A percentile compares a stretch with the other conserved stretches of the same genome.
Evolutionary conservation across 1,140 invertebrate species (phyloP).

Genomic region (Plectrocnemia conspersa): DNA sequence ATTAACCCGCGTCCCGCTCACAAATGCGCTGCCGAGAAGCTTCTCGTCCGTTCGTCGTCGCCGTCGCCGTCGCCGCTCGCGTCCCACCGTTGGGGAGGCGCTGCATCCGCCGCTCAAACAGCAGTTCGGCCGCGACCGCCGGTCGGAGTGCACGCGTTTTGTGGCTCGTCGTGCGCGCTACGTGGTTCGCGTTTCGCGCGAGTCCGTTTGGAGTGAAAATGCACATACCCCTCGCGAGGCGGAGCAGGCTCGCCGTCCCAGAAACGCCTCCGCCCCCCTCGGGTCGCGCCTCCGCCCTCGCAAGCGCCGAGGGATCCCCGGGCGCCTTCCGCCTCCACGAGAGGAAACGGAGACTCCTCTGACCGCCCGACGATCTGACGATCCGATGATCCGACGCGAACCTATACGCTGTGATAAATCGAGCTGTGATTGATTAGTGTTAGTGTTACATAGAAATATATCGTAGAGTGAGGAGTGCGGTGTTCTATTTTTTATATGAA

Average conservation of each 20-base stretch:
- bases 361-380: background rate
- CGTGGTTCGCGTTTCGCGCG: no score
- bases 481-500: background rate
- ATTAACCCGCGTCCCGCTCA: no score
- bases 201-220: no score
- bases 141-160: no score
- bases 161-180: no score
- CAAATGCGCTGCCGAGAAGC: no score
- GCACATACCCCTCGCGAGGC: no score
- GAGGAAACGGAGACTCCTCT: slow-evolving; percentile 4
- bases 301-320: background rate
- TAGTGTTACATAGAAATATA: background rate
- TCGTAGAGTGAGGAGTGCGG: background rate
- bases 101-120: no score
- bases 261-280: background rate
- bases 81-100: no score
- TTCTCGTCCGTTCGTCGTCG: no score
- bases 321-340: slow-evolving; percentile 8
- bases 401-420: slow-evolving; percentile 2
- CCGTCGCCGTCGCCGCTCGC: no score
- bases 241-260: background rate
- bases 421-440: background rate
- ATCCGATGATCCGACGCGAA: slow-evolving; percentile 3
- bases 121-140: no score
- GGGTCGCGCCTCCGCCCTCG: slow-evolving; percentile 5